Evolutionary conservation across 1,140 invertebrate species (phyloP), one percentile per base, ranked within the genome.

Genomic region (Melitaea cinxia): DNA sequence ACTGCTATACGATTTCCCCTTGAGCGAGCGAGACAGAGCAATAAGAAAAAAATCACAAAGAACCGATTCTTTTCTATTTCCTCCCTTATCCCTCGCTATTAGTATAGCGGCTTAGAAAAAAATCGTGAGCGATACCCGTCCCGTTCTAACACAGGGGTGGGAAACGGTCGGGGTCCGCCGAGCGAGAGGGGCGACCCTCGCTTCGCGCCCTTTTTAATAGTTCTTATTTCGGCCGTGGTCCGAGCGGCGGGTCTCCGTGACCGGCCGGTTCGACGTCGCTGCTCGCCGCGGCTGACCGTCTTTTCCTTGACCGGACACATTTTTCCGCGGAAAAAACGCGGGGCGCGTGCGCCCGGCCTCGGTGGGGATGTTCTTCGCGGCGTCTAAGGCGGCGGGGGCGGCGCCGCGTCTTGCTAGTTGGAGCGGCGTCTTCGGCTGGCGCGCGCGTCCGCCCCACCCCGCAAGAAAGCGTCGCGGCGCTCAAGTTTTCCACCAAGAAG

Each of bases 401-500:
- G 85, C 81, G 80, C 81, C 83, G 85, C 86, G 80, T 90, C 88
- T 90, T 90, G 85, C 82, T 90, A 90, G 88, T 90, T 89, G 83
- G 80, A 75, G 77, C 85, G 85, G 78, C 88, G 88, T 90, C 88
- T 90, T 90, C 85, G 83, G 58, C 73, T 68, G 78, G 82, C 88
- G 86, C 88, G 88, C 86, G 85, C 88, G 88, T 88, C 81, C 85
- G 78, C 84, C 85, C 88, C 85, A 73, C 86, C 86, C 86, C 85
- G 85, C 86, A 85, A 88, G 85, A 88, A 83, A 82, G 78, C 85
- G 85, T 82, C 83, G 85, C 85, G 84, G 80, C 83, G 82, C 79
- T 80, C 80, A 90, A 89, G 76, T 90, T 90, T 89, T 84, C 86
- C 85, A 86, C 88, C 85, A 90, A 91, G 88, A 91, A 91, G 86